Conservation (phyloP, 2,113 vertebrate species). For the Abramis brama region DNA sequence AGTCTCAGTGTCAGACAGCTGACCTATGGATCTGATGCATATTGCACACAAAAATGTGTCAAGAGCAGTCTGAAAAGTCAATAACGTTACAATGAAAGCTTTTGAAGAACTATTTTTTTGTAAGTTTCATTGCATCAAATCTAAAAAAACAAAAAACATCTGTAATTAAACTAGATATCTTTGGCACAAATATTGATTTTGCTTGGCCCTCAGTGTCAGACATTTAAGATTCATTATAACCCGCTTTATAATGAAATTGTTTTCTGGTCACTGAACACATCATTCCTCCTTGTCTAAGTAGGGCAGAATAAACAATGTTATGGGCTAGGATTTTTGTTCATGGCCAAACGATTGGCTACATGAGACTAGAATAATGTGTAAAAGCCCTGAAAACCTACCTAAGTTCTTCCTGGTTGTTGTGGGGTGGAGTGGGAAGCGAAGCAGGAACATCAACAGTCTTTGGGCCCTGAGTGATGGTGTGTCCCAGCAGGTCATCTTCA, state of each 20-base stretch:
- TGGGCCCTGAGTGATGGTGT: constrained; percentile 84
- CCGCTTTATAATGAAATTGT: no score
- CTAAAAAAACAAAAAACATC: no score
- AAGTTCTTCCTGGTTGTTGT: constrained; percentile 95
- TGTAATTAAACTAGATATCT: neutral
- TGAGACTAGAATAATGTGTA: neutral
- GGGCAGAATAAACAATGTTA: neutral
- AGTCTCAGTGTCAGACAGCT: neutral
- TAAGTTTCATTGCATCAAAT: no score
- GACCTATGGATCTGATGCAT: neutral
- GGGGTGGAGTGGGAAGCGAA: constrained; percentile 94
- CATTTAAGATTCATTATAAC: no score
- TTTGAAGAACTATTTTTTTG: no score
- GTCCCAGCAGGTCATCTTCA: constrained; percentile 84
- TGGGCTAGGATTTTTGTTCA: neutral
- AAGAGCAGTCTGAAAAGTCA: neutral
- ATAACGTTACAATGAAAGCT: no score
- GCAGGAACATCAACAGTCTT: constrained; percentile 94
- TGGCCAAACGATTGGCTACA: neutral
- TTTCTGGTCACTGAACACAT: no score
- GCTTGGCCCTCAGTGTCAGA: no score
- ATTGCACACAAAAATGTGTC: neutral
- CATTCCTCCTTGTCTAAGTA: neutral
- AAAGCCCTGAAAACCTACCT: constrained; percentile 72
- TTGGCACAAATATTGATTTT: neutral